phyloP scores from a whole-genome alignment of 1,140 invertebrate species.

The Heliconius melpomene region DNA sequence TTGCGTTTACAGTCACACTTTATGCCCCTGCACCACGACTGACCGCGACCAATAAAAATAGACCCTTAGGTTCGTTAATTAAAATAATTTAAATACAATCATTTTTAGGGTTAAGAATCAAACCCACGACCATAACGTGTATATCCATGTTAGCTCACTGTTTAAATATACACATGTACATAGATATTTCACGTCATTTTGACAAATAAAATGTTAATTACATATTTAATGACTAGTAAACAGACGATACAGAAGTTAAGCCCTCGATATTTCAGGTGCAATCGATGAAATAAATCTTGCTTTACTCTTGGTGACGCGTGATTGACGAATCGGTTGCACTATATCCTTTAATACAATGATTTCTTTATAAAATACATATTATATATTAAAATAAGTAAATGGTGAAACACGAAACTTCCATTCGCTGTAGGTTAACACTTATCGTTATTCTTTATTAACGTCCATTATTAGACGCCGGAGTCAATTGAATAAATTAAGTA shows the following conservation, averaged over 20 bases:
- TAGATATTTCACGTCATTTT: not conserved
- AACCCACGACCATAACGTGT: no score
- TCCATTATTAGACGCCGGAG: constrained; percentile 14
- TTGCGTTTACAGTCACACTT: no score
- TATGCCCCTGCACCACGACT: no score
- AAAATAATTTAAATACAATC: not conserved
- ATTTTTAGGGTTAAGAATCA: not conserved
- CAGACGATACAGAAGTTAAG: constrained; percentile 29
- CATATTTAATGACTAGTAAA: constrained; percentile 16
- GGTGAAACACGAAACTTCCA: constrained; percentile 20
- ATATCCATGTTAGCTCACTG: no score
- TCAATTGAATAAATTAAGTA: constrained; percentile 13
- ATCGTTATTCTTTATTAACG: constrained; percentile 20
- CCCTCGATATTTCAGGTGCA: constrained; percentile 29
- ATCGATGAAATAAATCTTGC: constrained; percentile 29
- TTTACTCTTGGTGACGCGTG: constrained; percentile 24
- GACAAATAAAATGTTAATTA: constrained; percentile 1
- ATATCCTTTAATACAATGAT: constrained; percentile 12
- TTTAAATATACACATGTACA: no score
- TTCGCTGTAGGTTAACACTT: not conserved
- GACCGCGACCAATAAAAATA: no score
- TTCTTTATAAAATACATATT: not conserved
- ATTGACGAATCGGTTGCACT: constrained; percentile 34
- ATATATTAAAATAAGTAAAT: not conserved
- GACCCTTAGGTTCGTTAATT: no score